Conservation (phyloP, 2,888 invertebrate species). For the Drosophila affinis region DNA sequence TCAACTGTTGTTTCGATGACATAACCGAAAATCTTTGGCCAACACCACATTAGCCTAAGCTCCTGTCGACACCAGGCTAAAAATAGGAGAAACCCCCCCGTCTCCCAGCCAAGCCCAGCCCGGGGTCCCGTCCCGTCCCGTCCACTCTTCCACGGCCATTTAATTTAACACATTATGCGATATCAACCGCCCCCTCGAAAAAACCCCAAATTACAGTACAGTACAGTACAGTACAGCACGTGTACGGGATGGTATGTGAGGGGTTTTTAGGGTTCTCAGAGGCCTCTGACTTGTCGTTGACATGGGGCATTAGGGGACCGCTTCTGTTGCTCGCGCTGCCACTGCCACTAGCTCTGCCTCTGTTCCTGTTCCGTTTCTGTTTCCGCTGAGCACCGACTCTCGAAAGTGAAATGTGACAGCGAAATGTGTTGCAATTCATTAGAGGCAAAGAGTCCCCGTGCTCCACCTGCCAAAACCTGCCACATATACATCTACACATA, state of each 20-base stretch:
- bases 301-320: conserved; percentile 41
- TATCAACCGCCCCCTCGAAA: conserved; percentile 27
- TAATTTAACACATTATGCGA: conserved; percentile 51
- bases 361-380: conserved; percentile 11
- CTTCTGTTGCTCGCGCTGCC: not conserved
- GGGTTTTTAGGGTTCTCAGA: conserved; percentile 13
- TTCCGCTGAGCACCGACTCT: conserved; percentile 47
- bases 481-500: conserved; percentile 6
- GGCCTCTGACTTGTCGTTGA: conserved; percentile 23
- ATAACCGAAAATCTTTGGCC: conserved; percentile 37
- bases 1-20: conserved; percentile 28
- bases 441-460: conserved; percentile 50
- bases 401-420: conserved; percentile 53
- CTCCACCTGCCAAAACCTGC: not conserved
- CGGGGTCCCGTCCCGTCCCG: conserved; percentile 9
- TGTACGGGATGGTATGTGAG: not conserved
- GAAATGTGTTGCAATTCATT: conserved; percentile 71
- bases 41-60: conserved; percentile 38
- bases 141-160: conserved; percentile 22
- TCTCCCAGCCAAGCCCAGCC: no score
- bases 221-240: conserved; percentile 1
- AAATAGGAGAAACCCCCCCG: conserved; percentile 25
- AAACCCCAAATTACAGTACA: conserved; percentile 31
- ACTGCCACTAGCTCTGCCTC: not conserved
- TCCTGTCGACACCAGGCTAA: conserved; percentile 33